Conservation (phyloP, 1,140 invertebrate genomes). For the Augochlora pura region DNA sequence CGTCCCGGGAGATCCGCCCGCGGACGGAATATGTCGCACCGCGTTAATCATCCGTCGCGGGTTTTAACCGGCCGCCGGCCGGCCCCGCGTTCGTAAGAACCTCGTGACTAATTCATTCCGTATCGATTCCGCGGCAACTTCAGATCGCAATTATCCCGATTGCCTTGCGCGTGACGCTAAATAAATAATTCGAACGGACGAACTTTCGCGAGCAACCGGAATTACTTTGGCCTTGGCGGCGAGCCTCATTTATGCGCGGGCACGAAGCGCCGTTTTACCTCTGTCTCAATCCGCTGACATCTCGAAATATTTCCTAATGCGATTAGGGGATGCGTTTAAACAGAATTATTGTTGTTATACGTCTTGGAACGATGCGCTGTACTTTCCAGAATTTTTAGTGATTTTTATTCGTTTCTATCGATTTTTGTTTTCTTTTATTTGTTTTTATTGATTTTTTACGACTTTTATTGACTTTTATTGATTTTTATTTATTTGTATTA, state of each 20-base stretch:
- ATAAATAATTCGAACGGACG: conserved; percentile 7
- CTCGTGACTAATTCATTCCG: background rate
- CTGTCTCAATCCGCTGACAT: too few species aligned
- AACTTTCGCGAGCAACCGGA: background rate
- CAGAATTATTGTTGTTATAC: too few species aligned
- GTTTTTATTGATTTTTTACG: too few species aligned
- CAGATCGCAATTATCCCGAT: background rate
- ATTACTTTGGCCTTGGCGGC: conserved; percentile 3
- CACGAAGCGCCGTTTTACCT: background rate
- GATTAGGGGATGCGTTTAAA: too few species aligned
- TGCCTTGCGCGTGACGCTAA: background rate
- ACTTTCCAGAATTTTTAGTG: too few species aligned
- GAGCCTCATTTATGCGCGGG: conserved; percentile 1
- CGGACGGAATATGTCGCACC: background rate
- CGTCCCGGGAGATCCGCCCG: background rate
- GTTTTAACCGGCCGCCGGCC: background rate
- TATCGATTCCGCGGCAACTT: background rate
- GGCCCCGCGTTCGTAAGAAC: background rate
- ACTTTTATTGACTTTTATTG: too few species aligned
- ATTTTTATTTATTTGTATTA: too few species aligned
- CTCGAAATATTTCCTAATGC: too few species aligned
- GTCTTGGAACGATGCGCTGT: too few species aligned
- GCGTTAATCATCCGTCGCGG: background rate
- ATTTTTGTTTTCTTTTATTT: too few species aligned
- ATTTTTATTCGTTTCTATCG: too few species aligned